A percentile compares a stretch with the other conserved stretches of the same genome.
phyloP scores from a whole-genome alignment of 2,113 vertebrate genomes.

The Pygathrix nemaeus region DNA sequence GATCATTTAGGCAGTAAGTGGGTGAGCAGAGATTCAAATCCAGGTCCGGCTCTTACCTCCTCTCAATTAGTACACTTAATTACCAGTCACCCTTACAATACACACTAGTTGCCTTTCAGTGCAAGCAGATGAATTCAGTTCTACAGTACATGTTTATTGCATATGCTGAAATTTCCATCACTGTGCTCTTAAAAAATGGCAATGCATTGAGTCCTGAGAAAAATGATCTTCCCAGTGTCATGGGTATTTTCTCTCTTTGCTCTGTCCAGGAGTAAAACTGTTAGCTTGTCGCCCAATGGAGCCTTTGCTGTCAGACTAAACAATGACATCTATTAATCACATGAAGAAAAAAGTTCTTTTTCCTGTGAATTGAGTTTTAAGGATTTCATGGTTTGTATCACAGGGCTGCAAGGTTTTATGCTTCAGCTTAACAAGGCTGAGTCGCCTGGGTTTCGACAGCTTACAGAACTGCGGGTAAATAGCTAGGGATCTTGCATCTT shows the following conservation, averaged over 20 bases:
- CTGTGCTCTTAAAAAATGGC: neutral
- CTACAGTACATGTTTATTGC: neutral
- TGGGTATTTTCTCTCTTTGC: conserved; percentile 24
- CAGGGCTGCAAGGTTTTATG: neutral
- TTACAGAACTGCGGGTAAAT: conserved; percentile 4
- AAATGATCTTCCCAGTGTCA: conserved; percentile 6
- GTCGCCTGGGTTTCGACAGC: neutral
- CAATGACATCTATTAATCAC: conserved; percentile 63
- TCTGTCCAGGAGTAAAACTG: conserved; percentile 33
- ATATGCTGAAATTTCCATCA: neutral
- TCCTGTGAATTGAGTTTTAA: conserved; percentile 50
- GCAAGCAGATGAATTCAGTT: neutral
- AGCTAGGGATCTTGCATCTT: conserved; percentile 51
- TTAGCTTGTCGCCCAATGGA: neutral
- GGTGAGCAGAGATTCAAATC: neutral
- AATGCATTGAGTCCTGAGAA: neutral
- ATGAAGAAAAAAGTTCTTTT: conserved; percentile 11
- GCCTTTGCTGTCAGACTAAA: conserved; percentile 41
- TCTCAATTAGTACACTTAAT: neutral
- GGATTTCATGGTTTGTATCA: conserved; percentile 18
- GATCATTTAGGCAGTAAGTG: neutral
- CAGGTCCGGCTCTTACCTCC: neutral
- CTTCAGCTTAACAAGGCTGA: neutral
- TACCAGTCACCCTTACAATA: neutral
- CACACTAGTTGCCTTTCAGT: neutral